Evolutionary conservation across 2,113 vertebrate species (phyloP), one percentile per base, ranked within the genome.

Genomic region (Kryptolebias marmoratus): DNA sequence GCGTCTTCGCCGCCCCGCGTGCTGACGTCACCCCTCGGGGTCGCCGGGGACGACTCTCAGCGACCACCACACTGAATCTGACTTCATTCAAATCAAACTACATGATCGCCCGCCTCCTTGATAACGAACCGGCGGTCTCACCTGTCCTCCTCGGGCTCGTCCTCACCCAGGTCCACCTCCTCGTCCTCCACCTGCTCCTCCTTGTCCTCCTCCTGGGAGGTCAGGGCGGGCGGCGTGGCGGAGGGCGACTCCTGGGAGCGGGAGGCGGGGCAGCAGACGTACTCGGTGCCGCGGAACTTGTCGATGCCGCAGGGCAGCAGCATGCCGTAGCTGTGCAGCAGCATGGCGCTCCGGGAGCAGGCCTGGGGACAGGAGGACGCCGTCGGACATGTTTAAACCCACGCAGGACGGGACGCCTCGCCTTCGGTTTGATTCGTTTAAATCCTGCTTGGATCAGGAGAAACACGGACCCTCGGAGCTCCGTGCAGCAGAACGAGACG

Each of bases 311-410:
- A 99, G 64, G 98, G 97, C 64, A 98, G 93, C 85, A 99, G 92
- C 96, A 99, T 99, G 62, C 97, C 97, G 0, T 98, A 99, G 88
- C 95, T 97, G 88, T 97, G 95, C 59, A 99, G 91, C 75, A 94
- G 90, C 94, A 95, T 96, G 39, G 94, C 92, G 71, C 94, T 93
- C 10, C 95, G 95, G 84, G 94, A 79, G 54, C 97, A 99, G 22
- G 96, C 97, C 98, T 99, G 77, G 1, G 15, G 1, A 50, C 1
- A 0, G 30, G 64, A 63, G 22, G 22, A 22, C 22, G 22, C 22
- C 22, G 22, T 22, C 22, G 22, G 22, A 22, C 22, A 22, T 22
- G 22, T 22, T 22, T 22, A 22, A 22, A 22, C 22, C 22, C 22
- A 22, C 22, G 22, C 22, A 22, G 22, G 22, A 22, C 22, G 22